Percentiles rank a stretch among this genome's conserved stretches.
phyloP scores from a whole-genome alignment of 2,888 invertebrate species.

The Chesias legatella region DNA sequence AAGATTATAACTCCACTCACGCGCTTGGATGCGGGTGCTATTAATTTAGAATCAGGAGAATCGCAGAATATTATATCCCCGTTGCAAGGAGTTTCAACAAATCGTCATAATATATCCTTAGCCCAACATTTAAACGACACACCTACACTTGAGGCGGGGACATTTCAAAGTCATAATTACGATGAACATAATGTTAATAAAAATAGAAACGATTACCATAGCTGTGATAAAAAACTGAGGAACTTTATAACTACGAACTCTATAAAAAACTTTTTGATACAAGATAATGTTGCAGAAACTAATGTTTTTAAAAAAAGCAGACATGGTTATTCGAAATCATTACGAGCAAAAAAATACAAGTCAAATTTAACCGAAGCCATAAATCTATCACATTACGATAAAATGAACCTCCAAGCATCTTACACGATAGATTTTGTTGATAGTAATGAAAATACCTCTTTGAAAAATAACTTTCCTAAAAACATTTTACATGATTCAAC shows the following conservation, averaged over 20 bases:
- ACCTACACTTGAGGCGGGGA: conserved; percentile 15
- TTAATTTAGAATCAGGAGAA: no score
- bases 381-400: conserved; percentile 10
- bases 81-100: no score
- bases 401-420: conserved; percentile 14
- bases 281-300: conserved; percentile 14
- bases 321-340: not conserved
- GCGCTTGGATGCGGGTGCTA: no score
- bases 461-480: conserved; percentile 1
- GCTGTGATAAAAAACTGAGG: conserved; percentile 16
- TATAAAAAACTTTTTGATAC: conserved; percentile 38
- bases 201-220: conserved; percentile 4
- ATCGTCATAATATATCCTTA: no score
- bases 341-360: conserved; percentile 15
- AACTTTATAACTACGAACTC: conserved; percentile 43
- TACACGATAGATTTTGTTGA: conserved; percentile 40
- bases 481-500: not conserved
- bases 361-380: conserved; percentile 12
- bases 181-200: conserved; percentile 13
- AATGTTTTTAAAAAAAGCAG: conserved; percentile 1
- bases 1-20: no score
- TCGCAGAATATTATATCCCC: no score
- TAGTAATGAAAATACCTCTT: conserved; percentile 13
- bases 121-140: no score
- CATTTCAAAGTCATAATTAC: conserved; percentile 51